These are phyloP conservation scores for Dendrocincla tyrannina DNA, from an alignment of 2,797 vertebrate species.

Conservation along the genomic window DNA sequence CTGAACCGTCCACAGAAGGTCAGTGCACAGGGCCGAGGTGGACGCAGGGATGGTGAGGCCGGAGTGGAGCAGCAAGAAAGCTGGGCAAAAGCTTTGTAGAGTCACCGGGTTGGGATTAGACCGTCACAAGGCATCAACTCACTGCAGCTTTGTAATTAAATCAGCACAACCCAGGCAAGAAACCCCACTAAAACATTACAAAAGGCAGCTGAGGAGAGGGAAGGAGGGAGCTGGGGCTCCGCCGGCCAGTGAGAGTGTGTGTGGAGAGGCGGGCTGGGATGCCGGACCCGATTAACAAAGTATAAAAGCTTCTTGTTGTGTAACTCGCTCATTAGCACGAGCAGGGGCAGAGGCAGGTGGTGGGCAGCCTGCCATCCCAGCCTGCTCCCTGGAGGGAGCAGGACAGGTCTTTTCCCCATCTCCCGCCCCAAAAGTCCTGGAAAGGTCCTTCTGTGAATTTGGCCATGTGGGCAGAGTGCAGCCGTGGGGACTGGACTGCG, in stretches of 20 bases:
- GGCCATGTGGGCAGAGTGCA: rapidly evolving
- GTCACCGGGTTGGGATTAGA: slow-evolving; percentile 84
- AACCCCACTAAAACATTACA: slow-evolving; percentile 66
- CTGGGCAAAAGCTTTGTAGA: slow-evolving; percentile 79
- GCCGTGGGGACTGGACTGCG: rapidly evolving
- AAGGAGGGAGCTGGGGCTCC: background rate
- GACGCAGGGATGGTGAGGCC: background rate
- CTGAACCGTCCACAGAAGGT: background rate
- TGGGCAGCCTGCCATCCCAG: slow-evolving; percentile 19
- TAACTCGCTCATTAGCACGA: slow-evolving; percentile 65
- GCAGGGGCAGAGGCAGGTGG: slow-evolving; percentile 42
- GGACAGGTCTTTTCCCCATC: background rate
- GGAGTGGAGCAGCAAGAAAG: slow-evolving; percentile 25
- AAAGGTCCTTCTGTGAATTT: background rate
- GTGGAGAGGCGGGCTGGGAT: slow-evolving; percentile 10
- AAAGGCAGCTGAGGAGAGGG: slow-evolving; percentile 51
- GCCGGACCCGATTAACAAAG: slow-evolving; percentile 36
- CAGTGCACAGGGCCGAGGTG: background rate
- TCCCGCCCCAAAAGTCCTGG: background rate
- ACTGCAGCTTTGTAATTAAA: slow-evolving; percentile 79
- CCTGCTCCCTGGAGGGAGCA: rapidly evolving
- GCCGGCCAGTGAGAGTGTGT: background rate
- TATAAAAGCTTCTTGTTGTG: slow-evolving; percentile 76
- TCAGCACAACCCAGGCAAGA: slow-evolving; percentile 75
- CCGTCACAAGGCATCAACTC: slow-evolving; percentile 88